A percentile compares a stretch with the other conserved stretches of the same genome.
phyloP scores from a whole-genome alignment of 1,140 invertebrate species.

The Notospermus geniculatus region DNA sequence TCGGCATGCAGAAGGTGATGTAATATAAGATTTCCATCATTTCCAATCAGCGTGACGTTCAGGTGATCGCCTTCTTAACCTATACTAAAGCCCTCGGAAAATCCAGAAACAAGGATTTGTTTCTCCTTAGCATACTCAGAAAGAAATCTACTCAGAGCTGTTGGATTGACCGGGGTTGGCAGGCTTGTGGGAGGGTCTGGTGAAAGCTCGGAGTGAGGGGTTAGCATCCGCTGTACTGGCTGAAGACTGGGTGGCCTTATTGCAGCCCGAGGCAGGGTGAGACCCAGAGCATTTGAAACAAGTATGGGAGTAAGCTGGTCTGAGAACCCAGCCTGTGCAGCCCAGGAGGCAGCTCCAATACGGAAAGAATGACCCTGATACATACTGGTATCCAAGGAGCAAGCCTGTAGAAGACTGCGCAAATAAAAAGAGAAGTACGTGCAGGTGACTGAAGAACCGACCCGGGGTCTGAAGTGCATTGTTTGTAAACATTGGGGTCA shows the following conservation, averaged over 20 bases:
- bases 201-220: no score
- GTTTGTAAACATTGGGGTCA: no score
- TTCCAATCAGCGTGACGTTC: no score
- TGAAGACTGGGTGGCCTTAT: no score
- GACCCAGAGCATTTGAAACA: no score
- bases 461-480: no score
- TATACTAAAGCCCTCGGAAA: background rate
- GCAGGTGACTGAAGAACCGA: no score
- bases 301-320: background rate
- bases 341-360: conserved; percentile 1
- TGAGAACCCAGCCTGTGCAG: background rate
- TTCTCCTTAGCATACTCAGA: background rate
- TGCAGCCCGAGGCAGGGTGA: no score
- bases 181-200: no score
- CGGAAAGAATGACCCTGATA: conserved; percentile 6
- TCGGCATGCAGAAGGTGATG: no score
- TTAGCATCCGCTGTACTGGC: no score
- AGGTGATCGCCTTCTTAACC: background rate
- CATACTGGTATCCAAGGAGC: background rate
- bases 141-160: background rate
- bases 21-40: no score
- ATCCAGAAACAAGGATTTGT: background rate
- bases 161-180: conserved; percentile 2
- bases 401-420: background rate
- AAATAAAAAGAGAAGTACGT: background rate